Evolutionary conservation across 2,113 vertebrate genomes (phyloP), one percentile per base, ranked within the genome.

Genomic region (Syngnathus typhle): DNA sequence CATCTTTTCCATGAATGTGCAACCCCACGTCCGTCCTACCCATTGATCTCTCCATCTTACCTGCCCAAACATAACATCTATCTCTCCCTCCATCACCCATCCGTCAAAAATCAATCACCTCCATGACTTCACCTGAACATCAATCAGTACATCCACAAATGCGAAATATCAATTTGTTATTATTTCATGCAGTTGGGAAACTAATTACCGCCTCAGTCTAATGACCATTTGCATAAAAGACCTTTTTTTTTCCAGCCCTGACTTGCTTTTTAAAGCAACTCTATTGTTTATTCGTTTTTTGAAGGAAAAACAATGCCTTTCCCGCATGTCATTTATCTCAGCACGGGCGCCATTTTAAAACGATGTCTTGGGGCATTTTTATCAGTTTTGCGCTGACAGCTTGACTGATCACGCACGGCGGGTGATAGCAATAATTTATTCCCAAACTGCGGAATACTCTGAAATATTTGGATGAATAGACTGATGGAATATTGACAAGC

Each of bases 391-490:
- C 8, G 21, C 23, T 62, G 74, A 77, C 63, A 73, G 49, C 38
- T 62, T 71, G 67, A 73, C 51, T 56, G 68, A 80, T 66, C 23
- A 27, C 21, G 51, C 71, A 15, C 38, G 39, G 5, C 19, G 60
- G 21, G 59, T 67, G 74, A 73, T 71, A 64, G 60, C n/a, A 41
- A 55, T 65, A 60, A 76, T 82, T 78, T 41, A 60, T 55, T 56
- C 51, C 63, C 1, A n/a, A 43, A 43, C n/a, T 43, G 60, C 38
- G 37, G 71, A 63, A 69, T 51, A 63, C 52, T 19, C 49, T n/a
- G 47, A 67, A 70, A 65, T 23, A 56, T 32, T 23, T 21, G 18
- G 10, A n/a, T 36, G 32, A 56, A 56, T 15, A 16, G 23, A 16
- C 54, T 36, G 23, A 36, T 13, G 23, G 54, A 36, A 15, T 32